phyloP scores from a whole-genome alignment of 2,797 vertebrate species.

The Thaleichthys pacificus region DNA sequence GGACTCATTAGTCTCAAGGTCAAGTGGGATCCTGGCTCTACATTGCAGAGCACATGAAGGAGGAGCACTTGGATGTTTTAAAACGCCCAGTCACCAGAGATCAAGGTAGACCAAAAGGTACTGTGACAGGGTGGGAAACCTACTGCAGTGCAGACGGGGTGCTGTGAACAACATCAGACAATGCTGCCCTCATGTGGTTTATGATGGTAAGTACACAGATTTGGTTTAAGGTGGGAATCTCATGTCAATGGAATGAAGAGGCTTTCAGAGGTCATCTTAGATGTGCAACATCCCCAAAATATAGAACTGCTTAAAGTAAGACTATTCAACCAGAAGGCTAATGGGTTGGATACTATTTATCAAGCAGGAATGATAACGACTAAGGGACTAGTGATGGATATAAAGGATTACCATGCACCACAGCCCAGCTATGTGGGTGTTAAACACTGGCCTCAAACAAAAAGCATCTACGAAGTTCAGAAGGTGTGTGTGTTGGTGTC shows the following conservation, averaged over 20 bases:
- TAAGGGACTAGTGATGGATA: slow-evolving; percentile 53
- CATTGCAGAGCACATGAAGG: slow-evolving; percentile 45
- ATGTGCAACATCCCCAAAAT: too few relatives aligned
- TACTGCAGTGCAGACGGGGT: too few relatives aligned
- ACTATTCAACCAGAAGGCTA: too few relatives aligned
- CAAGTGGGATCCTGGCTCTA: slow-evolving; percentile 70
- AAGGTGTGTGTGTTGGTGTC: slow-evolving; percentile 18
- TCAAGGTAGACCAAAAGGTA: too few relatives aligned
- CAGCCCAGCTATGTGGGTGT: slow-evolving; percentile 66
- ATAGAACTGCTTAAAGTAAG: too few relatives aligned
- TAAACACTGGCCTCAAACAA: slow-evolving; percentile 54
- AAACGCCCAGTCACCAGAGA: too few relatives aligned
- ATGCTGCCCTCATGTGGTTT: slow-evolving; percentile 66
- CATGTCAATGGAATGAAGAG: neutral
- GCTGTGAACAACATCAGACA: slow-evolving; percentile 38
- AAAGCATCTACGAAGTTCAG: slow-evolving; percentile 3
- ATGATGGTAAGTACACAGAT: slow-evolving; percentile 43
- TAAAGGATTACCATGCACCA: slow-evolving; percentile 66
- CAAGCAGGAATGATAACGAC: slow-evolving; percentile 48
- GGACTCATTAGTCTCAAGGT: slow-evolving; percentile 71
- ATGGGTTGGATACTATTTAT: too few relatives aligned
- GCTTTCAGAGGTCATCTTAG: too few relatives aligned
- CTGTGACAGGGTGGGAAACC: too few relatives aligned
- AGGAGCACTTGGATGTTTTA: neutral
- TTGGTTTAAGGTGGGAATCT: neutral